Conservation (phyloP, 2,888 invertebrate genomes). For the Noctua pronuba region DNA sequence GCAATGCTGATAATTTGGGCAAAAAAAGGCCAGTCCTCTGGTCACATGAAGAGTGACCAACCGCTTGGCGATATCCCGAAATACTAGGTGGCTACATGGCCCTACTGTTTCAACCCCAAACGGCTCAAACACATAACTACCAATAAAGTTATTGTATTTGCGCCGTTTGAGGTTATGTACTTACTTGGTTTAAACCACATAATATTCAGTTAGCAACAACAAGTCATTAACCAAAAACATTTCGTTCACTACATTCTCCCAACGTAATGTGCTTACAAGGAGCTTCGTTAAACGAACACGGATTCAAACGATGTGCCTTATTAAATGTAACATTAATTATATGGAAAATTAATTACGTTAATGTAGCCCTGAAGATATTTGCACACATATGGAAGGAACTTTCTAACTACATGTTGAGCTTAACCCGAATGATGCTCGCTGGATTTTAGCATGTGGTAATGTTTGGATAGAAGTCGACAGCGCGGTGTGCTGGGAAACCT, state of each 20-base stretch:
- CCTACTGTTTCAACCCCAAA: too few species aligned
- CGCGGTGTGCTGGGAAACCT: not conserved
- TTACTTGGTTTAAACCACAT: not conserved
- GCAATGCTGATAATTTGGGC: too few species aligned
- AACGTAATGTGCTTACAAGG: slow-evolving; percentile 3
- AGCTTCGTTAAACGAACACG: slow-evolving; percentile 30
- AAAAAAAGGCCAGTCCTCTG: too few species aligned
- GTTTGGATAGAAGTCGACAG: slow-evolving; percentile 42
- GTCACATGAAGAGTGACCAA: too few species aligned
- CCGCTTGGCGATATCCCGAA: too few species aligned
- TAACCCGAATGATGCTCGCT: slow-evolving; percentile 19
- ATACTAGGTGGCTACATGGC: too few species aligned
- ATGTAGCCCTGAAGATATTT: slow-evolving; percentile 39
- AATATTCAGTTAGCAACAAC: slow-evolving; percentile 6
- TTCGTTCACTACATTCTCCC: not conserved
- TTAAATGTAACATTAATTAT: slow-evolving; percentile 42
- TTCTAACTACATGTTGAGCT: slow-evolving; percentile 33
- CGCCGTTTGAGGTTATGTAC: not conserved
- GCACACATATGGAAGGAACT: slow-evolving; percentile 26
- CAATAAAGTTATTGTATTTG: too few species aligned
- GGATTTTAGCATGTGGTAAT: slow-evolving; percentile 38
- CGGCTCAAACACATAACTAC: too few species aligned
- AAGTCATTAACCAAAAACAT: slow-evolving; percentile 20
- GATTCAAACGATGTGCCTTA: slow-evolving; percentile 29
- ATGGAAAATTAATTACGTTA: slow-evolving; percentile 43